Conservation (phyloP, 2,797 vertebrate species). For the Sebastes hubbsi region DNA sequence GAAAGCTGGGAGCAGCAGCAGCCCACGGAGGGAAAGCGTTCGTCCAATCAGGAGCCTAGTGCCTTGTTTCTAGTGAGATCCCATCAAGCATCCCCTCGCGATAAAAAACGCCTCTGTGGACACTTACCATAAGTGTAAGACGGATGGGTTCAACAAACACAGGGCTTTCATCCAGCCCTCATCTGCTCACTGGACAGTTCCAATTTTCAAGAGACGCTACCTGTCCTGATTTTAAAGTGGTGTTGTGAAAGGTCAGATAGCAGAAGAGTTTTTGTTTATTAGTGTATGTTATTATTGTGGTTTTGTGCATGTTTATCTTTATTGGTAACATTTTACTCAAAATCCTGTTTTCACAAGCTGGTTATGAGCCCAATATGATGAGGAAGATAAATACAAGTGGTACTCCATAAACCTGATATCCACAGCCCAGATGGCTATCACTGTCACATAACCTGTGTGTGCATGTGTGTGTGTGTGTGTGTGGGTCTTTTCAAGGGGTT, state of each 20-base stretch:
- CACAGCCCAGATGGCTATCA: slow-evolving; percentile 39
- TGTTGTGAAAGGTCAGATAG: not conserved
- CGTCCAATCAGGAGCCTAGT: no score
- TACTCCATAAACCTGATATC: slow-evolving; percentile 1
- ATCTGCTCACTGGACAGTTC: no score
- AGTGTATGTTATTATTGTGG: not conserved
- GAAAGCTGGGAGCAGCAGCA: no score
- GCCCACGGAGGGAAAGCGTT: no score
- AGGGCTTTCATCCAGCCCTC: no score
- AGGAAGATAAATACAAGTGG: slow-evolving; percentile 34
- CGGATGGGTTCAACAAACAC: no score
- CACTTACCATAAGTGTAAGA: no score
- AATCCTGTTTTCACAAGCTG: not conserved
- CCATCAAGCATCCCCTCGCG: no score
- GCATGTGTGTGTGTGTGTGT: not conserved
- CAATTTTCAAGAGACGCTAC: no score
- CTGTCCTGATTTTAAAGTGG: no score
- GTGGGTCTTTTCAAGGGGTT: not conserved
- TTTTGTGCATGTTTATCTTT: not conserved
- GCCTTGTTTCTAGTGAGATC: no score
- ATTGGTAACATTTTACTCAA: not conserved
- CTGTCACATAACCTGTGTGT: slow-evolving; percentile 27
- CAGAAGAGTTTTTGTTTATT: not conserved
- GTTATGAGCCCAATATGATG: slow-evolving; percentile 2
- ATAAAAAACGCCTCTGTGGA: no score